Base-by-base conservation (phyloP, 2,113 vertebrate species). In the Lepus timidus region DNA sequence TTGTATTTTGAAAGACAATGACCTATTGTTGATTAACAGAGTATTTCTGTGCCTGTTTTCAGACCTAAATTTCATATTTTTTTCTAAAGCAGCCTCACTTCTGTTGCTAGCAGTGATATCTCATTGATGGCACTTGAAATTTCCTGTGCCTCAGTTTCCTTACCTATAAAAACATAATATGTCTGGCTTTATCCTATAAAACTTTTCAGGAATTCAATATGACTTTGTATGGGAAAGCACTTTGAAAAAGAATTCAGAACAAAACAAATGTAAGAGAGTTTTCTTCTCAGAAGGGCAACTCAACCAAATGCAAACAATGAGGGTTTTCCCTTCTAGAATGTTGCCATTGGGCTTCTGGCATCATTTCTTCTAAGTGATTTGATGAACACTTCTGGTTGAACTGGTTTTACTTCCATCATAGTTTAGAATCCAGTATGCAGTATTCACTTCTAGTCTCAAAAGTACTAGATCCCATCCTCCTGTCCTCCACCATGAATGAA, bases 1-100 rank as follows among this genome's bases (percentile, higher is more conserved):
- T 94, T 91, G 44, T 65, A 82, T 85, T 89, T 70, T 86, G 31
- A 93, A 95, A 96, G 20, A 94, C 61, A 6, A 31, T 65, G 94
- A 17, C 20, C n/a, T 93, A 5, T 64, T 79, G 49, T 80, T 91
- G 74, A 74, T 70, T 81, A 78, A 78, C 51, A 74, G 23, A 84
- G 4, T 61, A 85, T 79, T 85, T 94, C 23, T 68, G 20, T 89
- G 10, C 31, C 36, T 75, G 49, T 1, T 92, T 93, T 85, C 36
- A 78, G 33, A 81, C 39, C 13, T 79, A 67, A 39, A 12, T 89
- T 91, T 91, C 22, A 25, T 65, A 33, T 70, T 93, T 79, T 71
- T 29, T 73, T 44, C 58, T 67, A 27, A 67, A 76, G 4, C 6
- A 44, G 3, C 11, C 4, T 65, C 25, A 70, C 58, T 10, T 58